Evolutionary conservation across 2,797 vertebrate genomes (phyloP).

Genomic region (Megalops cyprinoides): DNA sequence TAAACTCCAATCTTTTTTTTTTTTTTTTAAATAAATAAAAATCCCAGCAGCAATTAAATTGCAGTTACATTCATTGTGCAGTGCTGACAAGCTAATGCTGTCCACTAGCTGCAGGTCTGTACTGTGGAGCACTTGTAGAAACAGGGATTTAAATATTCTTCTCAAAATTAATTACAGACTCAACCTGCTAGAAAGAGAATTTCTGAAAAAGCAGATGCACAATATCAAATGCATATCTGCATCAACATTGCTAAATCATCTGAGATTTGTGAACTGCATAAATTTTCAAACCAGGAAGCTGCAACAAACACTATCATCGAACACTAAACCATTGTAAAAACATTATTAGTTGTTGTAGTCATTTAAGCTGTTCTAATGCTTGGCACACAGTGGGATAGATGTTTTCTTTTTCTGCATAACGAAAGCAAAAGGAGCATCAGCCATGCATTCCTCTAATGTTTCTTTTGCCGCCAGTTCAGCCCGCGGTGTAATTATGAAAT

Average conservation of each 20-base stretch:
- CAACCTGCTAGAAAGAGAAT: slow-evolving; percentile 10
- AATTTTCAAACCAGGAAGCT: background rate
- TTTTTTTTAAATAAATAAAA: background rate
- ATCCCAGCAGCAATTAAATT: background rate
- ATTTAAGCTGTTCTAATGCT: slow-evolving; percentile 35
- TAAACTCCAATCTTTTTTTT: background rate
- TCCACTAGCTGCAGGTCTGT: background rate
- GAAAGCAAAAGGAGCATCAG: slow-evolving; percentile 45
- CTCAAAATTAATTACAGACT: background rate
- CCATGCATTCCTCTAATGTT: slow-evolving; percentile 55
- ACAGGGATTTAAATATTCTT: background rate
- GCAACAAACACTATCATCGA: background rate
- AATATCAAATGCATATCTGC: background rate
- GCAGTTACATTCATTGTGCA: background rate
- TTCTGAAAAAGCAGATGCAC: slow-evolving; percentile 3
- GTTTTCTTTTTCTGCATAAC: slow-evolving; percentile 38
- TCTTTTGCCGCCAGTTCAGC: slow-evolving; percentile 54
- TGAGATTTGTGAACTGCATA: background rate
- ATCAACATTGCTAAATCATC: slow-evolving; percentile 15
- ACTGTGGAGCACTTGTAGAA: background rate
- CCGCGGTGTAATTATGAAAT: slow-evolving; percentile 52
- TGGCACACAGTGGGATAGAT: slow-evolving; percentile 35
- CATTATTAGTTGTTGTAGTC: slow-evolving; percentile 35
- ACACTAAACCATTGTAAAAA: background rate
- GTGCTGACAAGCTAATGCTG: background rate